A percentile compares a stretch with the other conserved stretches of the same genome.
Evolutionary conservation across 1,140 invertebrate species (phyloP).

Genomic region (Trypoxylus dichotomus): DNA sequence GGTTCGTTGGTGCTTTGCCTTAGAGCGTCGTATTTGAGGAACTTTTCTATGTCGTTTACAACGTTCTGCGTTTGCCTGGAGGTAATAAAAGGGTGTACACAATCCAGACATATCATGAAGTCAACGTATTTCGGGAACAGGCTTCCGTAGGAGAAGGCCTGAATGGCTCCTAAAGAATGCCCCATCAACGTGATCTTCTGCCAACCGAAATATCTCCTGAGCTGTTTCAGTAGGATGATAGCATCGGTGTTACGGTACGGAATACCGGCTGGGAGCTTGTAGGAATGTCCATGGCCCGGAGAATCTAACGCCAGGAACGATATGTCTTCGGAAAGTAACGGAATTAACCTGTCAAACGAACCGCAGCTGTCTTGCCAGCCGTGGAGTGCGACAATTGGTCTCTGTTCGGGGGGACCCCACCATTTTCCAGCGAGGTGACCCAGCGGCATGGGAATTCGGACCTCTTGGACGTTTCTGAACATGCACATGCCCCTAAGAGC

Average conservation of each 20-base stretch:
- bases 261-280: conserved; percentile 63
- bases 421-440: conserved; percentile 69
- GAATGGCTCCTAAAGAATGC: conserved; percentile 69
- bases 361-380: conserved; percentile 77
- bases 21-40: conserved; percentile 54
- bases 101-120: conserved; percentile 65
- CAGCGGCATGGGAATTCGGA: conserved; percentile 66
- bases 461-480: conserved; percentile 54
- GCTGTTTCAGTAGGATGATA: conserved; percentile 57
- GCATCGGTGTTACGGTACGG: conserved; percentile 62
- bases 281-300: conserved; percentile 71
- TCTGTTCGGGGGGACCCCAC: conserved; percentile 64
- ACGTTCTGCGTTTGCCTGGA: conserved; percentile 43
- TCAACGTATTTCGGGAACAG: conserved; percentile 64
- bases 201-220: conserved; percentile 69
- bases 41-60: conserved; percentile 53
- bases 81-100: conserved; percentile 57
- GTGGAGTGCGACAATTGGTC: conserved; percentile 70
- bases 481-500: background rate
- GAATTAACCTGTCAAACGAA: conserved; percentile 68
- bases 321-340: conserved; percentile 60
- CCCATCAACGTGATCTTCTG: conserved; percentile 65
- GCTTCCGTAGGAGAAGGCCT: conserved; percentile 60
- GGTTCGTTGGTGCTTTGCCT: conserved; percentile 54
- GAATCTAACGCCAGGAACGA: conserved; percentile 68